These are phyloP conservation scores for Gymnorhina tibicen DNA, from an alignment of 2,113 vertebrate species.

Conservation along the genomic window DNA sequence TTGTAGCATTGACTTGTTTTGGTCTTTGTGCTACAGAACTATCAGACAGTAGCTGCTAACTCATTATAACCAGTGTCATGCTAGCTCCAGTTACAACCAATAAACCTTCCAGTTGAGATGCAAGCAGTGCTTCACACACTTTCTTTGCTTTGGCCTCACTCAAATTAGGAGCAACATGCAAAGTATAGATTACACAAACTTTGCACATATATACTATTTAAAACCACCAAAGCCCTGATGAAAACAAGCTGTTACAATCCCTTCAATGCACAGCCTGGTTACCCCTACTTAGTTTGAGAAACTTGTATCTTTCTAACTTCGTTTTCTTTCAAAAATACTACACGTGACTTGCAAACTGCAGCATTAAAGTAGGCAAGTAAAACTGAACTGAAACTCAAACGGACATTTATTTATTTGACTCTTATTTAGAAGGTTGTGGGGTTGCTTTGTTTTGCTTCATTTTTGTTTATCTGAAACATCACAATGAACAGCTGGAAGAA, in stretches of 20 bases:
- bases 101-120: not conserved
- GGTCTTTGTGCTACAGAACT: not conserved
- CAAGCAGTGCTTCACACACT: not conserved
- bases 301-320: not conserved
- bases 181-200: not conserved
- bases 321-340: not conserved
- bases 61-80: not conserved
- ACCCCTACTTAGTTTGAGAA: not conserved
- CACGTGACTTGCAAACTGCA: not conserved
- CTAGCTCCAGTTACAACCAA: not conserved
- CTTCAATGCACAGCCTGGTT: not conserved
- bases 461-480: not conserved
- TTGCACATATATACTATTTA: not conserved
- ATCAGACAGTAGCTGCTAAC: not conserved
- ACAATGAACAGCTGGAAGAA: not conserved
- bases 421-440: not conserved
- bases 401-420: not conserved
- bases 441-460: not conserved
- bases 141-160: not conserved
- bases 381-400: not conserved
- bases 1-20: not conserved
- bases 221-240: not conserved
- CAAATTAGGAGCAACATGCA: not conserved
- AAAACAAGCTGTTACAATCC: not conserved
- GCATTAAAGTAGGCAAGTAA: not conserved